Percentiles rank a stretch among this genome's conserved stretches.
These are phyloP conservation scores for Xestia sexstrigata DNA, from an alignment of 2,888 invertebrate species.

Conservation along the genomic window DNA sequence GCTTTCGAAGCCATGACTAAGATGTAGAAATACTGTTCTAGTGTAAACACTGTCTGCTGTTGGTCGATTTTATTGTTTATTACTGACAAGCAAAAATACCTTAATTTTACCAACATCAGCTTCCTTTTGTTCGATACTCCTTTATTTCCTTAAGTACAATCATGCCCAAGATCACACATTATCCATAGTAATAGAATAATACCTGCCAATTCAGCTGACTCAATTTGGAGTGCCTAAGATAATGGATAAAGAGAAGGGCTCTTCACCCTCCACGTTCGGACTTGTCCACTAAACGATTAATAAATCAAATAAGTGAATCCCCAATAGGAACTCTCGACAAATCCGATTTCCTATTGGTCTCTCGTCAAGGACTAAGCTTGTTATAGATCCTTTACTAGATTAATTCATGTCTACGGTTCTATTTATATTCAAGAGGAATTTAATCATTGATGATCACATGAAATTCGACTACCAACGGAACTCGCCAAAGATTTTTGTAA, in stretches of 20 bases:
- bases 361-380: constrained; percentile 21
- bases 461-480: background rate
- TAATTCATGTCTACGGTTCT: constrained; percentile 17
- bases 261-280: constrained; percentile 31
- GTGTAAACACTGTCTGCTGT: background rate
- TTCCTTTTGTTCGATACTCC: background rate
- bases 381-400: constrained; percentile 19
- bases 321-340: constrained; percentile 50
- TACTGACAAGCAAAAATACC: background rate
- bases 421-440: constrained; percentile 1
- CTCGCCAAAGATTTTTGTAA: background rate
- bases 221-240: constrained; percentile 25
- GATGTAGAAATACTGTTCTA: background rate
- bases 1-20: background rate
- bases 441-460: background rate
- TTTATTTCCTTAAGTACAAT: background rate
- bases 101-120: background rate
- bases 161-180: background rate
- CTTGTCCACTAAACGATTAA: constrained; percentile 55
- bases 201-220: constrained; percentile 27
- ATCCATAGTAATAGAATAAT: background rate
- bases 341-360: constrained; percentile 51
- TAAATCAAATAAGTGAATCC: constrained; percentile 58
- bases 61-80: background rate
- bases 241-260: constrained; percentile 47